phyloP scores from a whole-genome alignment of 2,797 vertebrate genomes.

The Leucoraja ocellata region DNA sequence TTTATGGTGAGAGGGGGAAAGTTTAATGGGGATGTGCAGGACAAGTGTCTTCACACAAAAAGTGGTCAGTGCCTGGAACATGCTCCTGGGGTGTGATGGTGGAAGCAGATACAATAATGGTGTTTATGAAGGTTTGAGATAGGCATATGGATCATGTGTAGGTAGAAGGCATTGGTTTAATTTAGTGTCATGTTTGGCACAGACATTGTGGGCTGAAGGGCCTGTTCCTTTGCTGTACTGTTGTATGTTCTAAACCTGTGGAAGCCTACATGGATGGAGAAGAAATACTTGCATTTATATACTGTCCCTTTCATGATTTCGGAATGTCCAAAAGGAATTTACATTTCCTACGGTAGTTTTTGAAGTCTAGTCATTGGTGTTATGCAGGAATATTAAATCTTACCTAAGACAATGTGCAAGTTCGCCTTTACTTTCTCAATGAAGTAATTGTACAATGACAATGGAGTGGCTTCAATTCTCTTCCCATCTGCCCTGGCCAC shows the following conservation, averaged over 20 bases:
- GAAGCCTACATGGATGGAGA: not conserved
- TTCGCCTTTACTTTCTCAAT: conserved; percentile 81
- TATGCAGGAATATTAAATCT: conserved; percentile 41
- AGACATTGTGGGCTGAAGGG: no score
- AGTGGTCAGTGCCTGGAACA: no score
- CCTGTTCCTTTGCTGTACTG: no score
- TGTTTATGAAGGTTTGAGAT: no score
- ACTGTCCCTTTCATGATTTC: not conserved
- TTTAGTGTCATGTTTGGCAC: no score
- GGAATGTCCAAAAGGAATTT: not conserved
- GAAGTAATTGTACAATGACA: conserved; percentile 86
- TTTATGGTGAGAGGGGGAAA: no score
- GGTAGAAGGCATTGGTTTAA: no score
- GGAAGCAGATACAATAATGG: no score
- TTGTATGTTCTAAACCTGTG: not conserved
- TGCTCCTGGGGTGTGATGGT: no score
- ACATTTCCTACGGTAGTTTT: not conserved
- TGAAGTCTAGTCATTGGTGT: not conserved
- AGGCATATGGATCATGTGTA: no score
- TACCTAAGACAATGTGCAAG: conserved; percentile 85
- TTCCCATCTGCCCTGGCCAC: conserved; percentile 68
- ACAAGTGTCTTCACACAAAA: no score
- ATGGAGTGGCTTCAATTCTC: conserved; percentile 72
- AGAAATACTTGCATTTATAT: not conserved
- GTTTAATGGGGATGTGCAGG: no score